Percentiles rank a stretch among this genome's conserved stretches.
These are phyloP conservation scores for Euschistus heros DNA, from an alignment of 1,140 invertebrate species.

Conservation along the genomic window DNA sequence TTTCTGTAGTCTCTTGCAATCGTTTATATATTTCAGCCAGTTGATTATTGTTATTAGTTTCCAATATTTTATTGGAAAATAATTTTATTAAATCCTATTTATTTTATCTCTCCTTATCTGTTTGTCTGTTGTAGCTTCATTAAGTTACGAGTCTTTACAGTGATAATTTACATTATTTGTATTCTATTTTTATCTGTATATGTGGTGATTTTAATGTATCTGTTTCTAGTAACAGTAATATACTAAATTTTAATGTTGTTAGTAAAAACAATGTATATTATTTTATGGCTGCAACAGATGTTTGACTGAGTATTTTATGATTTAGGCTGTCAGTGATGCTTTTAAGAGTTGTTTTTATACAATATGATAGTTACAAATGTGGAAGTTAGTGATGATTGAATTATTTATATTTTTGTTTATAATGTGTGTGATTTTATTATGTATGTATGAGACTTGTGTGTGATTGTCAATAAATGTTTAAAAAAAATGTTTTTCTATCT, in stretches of 20 bases:
- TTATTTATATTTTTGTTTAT: no score
- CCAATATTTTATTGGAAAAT: no score
- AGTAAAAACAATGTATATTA: not conserved
- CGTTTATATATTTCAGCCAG: not conserved
- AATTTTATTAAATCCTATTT: no score
- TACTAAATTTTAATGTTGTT: not conserved
- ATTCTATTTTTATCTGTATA: not conserved
- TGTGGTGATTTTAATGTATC: not conserved
- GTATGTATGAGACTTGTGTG: no score
- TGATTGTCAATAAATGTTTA: no score
- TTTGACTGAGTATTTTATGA: constrained; percentile 12
- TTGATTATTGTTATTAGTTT: constrained; percentile 4
- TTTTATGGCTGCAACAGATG: constrained; percentile 1
- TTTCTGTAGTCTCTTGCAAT: not conserved
- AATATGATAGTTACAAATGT: no score
- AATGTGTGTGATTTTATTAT: no score
- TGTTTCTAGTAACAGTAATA: not conserved
- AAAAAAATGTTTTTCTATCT: no score
- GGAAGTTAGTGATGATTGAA: no score
- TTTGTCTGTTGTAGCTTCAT: constrained; percentile 3
- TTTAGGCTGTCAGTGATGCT: constrained; percentile 6
- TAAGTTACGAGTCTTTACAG: not conserved
- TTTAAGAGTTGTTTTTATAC: no score
- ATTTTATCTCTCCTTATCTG: no score
- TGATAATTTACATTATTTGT: not conserved